phyloP scores from a whole-genome alignment of 2,888 invertebrate genomes.

The Campoplex capitator region DNA sequence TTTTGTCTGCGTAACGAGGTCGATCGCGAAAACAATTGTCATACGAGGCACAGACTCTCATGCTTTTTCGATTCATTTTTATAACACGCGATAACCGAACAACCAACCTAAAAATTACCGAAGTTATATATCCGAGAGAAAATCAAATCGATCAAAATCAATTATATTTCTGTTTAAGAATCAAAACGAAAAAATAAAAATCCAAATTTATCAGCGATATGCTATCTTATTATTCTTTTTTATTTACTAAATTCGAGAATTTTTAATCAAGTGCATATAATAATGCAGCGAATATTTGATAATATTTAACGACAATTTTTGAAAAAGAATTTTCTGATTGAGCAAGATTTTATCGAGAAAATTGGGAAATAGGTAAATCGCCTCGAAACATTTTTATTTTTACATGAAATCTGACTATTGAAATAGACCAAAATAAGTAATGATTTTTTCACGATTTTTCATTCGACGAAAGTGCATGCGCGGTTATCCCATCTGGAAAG shows the following conservation, averaged over 20 bases:
- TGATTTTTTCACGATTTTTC: neutral
- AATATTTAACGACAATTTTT: neutral
- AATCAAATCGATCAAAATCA: neutral
- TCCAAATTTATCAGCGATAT: neutral
- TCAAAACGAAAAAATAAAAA: neutral
- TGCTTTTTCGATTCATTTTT: neutral
- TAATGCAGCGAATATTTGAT: too few relatives aligned
- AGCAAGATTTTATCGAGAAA: neutral
- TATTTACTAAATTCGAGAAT: too few relatives aligned
- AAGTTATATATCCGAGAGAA: neutral
- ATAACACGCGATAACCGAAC: neutral
- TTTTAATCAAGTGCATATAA: too few relatives aligned
- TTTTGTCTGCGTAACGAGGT: slow-evolving; percentile 65
- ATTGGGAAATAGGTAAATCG: neutral
- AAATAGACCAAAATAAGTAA: neutral
- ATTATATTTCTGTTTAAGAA: neutral
- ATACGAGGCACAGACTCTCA: neutral
- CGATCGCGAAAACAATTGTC: slow-evolving; percentile 37
- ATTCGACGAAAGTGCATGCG: neutral
- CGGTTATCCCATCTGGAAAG: neutral
- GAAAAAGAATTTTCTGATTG: neutral
- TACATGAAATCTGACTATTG: neutral
- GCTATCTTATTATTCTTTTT: too few relatives aligned
- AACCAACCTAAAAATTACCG: neutral
- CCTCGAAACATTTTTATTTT: neutral